Evolutionary conservation across 2,888 invertebrate species (phyloP).

Genomic region (Tryphoninae sp.): DNA sequence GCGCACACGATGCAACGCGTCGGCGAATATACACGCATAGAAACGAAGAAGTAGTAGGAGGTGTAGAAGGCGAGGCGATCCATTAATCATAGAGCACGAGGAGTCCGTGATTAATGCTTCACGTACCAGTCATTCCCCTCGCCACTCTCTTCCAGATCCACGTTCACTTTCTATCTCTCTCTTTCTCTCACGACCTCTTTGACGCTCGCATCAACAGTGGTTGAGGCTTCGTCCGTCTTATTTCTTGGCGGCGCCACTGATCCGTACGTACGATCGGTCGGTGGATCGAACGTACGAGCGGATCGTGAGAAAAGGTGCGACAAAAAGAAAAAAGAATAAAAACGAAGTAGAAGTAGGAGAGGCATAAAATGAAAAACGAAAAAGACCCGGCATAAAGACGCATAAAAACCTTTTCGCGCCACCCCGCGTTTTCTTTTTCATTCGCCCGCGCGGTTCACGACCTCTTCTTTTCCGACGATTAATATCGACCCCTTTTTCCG

Average conservation of each 20-base stretch:
- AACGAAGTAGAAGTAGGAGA: not conserved
- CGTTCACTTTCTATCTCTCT: conserved; percentile 34
- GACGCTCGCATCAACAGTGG: not conserved
- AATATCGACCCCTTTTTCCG: conserved; percentile 56
- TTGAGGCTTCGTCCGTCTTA: conserved; percentile 53
- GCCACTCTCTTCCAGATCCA: conserved; percentile 49
- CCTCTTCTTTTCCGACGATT: conserved; percentile 54
- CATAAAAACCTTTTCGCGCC: conserved; percentile 41
- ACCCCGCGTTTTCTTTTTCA: conserved; percentile 47
- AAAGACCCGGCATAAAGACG: conserved; percentile 14
- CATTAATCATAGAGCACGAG: conserved; percentile 75
- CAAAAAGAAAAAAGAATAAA: not conserved
- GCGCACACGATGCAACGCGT: conserved; percentile 63
- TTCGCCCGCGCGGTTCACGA: conserved; percentile 45
- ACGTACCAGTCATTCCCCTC: conserved; percentile 51
- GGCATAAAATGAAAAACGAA: conserved; percentile 11
- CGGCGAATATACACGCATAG: conserved; percentile 28
- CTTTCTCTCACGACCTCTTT: not conserved
- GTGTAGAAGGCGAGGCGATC: conserved; percentile 62
- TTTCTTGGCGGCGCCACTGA: conserved; percentile 33
- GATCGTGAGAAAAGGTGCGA: conserved; percentile 24
- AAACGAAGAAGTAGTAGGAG: conserved; percentile 40
- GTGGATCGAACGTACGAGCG: conserved; percentile 30
- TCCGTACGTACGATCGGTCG: conserved; percentile 9
- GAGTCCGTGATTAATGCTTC: conserved; percentile 74